Conservation (phyloP, 2,888 invertebrate genomes). For the Drosophila sordidula region DNA sequence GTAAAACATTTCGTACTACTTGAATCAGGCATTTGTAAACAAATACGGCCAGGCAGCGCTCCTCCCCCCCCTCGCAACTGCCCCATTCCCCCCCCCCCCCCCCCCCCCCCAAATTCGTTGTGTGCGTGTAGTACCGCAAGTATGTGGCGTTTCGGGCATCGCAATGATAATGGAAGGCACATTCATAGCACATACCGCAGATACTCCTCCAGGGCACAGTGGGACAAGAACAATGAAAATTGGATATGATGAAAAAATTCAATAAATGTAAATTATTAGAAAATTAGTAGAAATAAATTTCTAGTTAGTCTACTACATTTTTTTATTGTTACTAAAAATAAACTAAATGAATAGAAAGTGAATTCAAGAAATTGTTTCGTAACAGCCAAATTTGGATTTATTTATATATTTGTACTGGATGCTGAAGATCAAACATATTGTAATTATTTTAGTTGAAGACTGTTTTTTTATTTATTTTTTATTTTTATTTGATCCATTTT, state of each 20-base stretch:
- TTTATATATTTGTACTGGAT: no score
- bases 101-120: conserved; percentile 7
- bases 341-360: no score
- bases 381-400: no score
- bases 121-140: conserved; percentile 46
- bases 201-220: conserved; percentile 51
- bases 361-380: no score
- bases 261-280: not conserved
- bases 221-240: conserved; percentile 16
- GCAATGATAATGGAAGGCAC: conserved; percentile 71
- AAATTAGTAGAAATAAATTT: no score
- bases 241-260: not conserved
- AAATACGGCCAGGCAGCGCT: conserved; percentile 58
- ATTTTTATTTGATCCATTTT: no score
- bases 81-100: not conserved
- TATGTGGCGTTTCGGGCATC: conserved; percentile 56
- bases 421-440: no score
- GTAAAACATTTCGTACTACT: conserved; percentile 74
- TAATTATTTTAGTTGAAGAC: no score
- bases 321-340: no score
- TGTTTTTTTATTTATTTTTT: no score
- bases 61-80: not conserved
- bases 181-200: conserved; percentile 36
- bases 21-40: conserved; percentile 81
- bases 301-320: no score